phyloP scores from a whole-genome alignment of 2,113 vertebrate species.

The Plecturocebus donacophilus region DNA sequence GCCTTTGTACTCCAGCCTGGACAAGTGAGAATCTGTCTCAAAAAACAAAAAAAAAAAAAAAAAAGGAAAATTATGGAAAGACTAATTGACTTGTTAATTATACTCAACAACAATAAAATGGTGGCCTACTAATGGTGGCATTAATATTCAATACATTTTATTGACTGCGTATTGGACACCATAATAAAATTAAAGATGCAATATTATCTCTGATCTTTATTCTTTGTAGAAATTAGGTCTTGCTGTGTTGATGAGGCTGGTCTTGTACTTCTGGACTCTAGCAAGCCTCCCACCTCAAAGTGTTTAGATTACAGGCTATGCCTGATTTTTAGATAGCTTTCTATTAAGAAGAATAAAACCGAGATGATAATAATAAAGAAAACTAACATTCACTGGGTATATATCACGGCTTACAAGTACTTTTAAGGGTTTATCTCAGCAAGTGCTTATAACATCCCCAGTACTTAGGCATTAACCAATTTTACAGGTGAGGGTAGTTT shows the following conservation, averaged over 20 bases:
- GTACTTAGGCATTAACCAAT: not conserved
- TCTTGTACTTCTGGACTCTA: too few species aligned
- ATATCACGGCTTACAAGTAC: not conserved
- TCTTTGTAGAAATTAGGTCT: too few species aligned
- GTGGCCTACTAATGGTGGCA: not conserved
- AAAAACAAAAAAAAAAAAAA: not conserved
- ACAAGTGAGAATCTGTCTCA: too few species aligned
- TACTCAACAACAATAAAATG: not conserved
- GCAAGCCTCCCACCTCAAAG: too few species aligned
- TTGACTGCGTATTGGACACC: not conserved
- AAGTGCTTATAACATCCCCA: not conserved
- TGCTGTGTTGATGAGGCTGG: too few species aligned
- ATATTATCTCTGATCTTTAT: not conserved
- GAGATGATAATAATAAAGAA: not conserved
- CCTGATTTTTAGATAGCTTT: constrained; percentile 27
- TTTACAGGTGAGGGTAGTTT: not conserved
- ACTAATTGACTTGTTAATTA: not conserved
- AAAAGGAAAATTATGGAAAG: constrained; percentile 13
- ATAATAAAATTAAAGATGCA: not conserved
- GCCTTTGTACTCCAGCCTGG: too few species aligned
- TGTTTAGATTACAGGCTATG: not conserved
- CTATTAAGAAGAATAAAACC: constrained; percentile 21
- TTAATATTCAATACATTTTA: not conserved
- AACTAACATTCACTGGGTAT: not conserved
- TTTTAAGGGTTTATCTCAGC: not conserved